Percentiles rank a stretch among this genome's conserved stretches.
phyloP scores from a whole-genome alignment of 2,888 invertebrate genomes.

The Acrobasis suavella region DNA sequence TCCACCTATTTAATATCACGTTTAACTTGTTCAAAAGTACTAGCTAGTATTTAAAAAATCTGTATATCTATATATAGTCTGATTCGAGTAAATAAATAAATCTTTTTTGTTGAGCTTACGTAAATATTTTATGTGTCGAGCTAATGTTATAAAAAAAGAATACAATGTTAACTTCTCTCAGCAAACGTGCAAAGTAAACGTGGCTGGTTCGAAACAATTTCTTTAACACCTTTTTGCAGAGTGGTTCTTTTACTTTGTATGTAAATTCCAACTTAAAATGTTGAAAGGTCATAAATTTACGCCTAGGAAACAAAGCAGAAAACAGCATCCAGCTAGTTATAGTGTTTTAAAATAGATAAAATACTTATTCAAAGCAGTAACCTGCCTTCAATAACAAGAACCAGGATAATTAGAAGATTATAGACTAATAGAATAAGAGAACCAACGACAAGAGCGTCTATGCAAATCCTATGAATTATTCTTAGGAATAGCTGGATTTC shows the following conservation, averaged over 20 bases:
- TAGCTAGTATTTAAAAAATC: too few relatives aligned
- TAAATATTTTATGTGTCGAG: slow-evolving; percentile 6
- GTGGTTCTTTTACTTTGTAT: slow-evolving; percentile 6
- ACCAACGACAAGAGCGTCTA: not conserved
- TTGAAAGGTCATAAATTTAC: not conserved
- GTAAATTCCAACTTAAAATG: not conserved
- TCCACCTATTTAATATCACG: too few relatives aligned
- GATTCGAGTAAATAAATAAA: too few relatives aligned
- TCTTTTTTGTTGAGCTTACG: not conserved
- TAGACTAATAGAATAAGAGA: not conserved
- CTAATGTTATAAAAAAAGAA: slow-evolving; percentile 3
- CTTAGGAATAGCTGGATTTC: not conserved
- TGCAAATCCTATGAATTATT: not conserved
- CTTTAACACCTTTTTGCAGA: slow-evolving; percentile 3
- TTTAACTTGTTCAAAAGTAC: too few relatives aligned
- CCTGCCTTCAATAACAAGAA: too few relatives aligned
- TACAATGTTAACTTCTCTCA: not conserved
- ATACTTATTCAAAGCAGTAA: too few relatives aligned
- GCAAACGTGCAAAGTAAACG: slow-evolving; percentile 24
- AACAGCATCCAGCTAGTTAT: too few relatives aligned
- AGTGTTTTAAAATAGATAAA: too few relatives aligned
- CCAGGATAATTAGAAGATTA: not conserved
- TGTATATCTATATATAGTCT: too few relatives aligned
- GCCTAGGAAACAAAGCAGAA: not conserved
- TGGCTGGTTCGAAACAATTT: slow-evolving; percentile 6